Conservation (phyloP, 2,113 vertebrate genomes). For the Perca flavescens region DNA sequence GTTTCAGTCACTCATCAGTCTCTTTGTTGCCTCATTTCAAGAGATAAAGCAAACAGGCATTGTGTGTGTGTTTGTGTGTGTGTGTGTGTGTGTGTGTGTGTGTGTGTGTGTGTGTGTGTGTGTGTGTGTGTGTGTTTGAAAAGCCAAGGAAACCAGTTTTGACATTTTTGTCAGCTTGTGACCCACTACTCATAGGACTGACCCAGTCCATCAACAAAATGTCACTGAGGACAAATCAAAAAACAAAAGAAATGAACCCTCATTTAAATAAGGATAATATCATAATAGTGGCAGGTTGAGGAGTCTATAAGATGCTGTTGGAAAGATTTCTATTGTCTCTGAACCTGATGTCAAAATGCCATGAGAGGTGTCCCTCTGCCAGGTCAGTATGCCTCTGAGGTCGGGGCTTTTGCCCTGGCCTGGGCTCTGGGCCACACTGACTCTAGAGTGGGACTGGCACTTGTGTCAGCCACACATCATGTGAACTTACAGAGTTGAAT, state of each 20-base stretch:
- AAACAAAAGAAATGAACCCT: constrained; percentile 81
- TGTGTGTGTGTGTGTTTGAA: constrained; percentile 57
- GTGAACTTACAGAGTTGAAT: constrained; percentile 78
- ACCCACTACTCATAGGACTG: constrained; percentile 80
- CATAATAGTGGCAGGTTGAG: constrained; percentile 80
- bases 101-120: constrained; percentile 40
- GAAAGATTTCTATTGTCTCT: constrained; percentile 80
- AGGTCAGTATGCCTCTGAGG: constrained; percentile 82
- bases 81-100: constrained; percentile 49
- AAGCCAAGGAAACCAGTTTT: constrained; percentile 78
- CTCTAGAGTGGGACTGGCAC: constrained; percentile 80
- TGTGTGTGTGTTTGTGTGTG: constrained; percentile 32
- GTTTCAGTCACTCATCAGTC: constrained; percentile 18
- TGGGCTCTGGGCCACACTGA: constrained; percentile 72
- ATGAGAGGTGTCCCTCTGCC: constrained; percentile 80
- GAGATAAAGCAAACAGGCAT: constrained; percentile 63
- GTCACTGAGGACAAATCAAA: constrained; percentile 84
- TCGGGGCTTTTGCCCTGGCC: constrained; percentile 84
- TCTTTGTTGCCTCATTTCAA: constrained; percentile 33
- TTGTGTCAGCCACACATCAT: constrained; percentile 83
- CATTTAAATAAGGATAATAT: constrained; percentile 85
- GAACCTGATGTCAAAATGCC: constrained; percentile 82
- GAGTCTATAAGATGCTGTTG: constrained; percentile 79
- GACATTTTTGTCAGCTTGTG: constrained; percentile 84
- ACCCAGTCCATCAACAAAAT: constrained; percentile 83